Evolutionary conservation across 2,797 vertebrate species (phyloP).

Genomic region (Spinus olivaceus): DNA sequence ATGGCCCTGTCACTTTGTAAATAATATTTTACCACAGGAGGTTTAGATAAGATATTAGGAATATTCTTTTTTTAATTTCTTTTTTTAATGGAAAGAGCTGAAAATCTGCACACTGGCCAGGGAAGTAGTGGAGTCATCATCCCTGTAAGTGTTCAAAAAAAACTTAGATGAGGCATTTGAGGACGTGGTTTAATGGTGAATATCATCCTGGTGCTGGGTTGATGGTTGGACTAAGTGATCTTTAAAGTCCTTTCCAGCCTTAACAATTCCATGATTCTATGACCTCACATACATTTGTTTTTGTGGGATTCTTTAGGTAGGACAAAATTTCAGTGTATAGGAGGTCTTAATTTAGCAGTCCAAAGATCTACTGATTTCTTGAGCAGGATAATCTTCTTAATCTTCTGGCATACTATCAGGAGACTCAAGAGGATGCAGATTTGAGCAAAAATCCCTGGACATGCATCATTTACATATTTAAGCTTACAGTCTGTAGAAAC

Average conservation of each 20-base stretch:
- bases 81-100: background rate
- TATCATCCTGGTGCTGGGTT: accelerated
- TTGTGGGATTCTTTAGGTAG: background rate
- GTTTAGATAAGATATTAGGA: background rate
- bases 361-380: background rate
- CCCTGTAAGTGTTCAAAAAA: background rate
- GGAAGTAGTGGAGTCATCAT: background rate
- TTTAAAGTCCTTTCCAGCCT: background rate
- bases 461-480: background rate
- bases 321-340: background rate
- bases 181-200: background rate
- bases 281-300: background rate
- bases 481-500: background rate
- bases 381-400: background rate
- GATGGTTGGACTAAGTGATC: background rate
- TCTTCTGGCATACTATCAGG: background rate
- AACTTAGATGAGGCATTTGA: background rate
- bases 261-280: accelerated
- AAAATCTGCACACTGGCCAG: background rate
- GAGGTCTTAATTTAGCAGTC: background rate
- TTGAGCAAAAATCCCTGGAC: background rate
- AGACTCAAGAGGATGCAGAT: background rate
- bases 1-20: accelerated
- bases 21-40: background rate
- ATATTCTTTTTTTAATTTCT: background rate